Evolutionary conservation across 2,113 vertebrate genomes (phyloP).

Genomic region (Atherinomorus stipes): DNA sequence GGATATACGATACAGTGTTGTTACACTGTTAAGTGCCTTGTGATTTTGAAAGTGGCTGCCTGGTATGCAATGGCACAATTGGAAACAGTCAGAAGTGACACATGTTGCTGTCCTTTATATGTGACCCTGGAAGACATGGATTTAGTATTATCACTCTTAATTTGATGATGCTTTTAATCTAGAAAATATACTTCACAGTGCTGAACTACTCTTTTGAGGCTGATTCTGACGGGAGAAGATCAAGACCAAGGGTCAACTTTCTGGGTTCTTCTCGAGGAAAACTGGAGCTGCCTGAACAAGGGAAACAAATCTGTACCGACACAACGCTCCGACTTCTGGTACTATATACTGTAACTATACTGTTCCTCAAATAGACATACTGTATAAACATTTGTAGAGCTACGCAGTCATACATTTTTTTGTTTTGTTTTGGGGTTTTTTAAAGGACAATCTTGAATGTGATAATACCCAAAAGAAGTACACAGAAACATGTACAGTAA

Average conservation of each 20-base stretch:
- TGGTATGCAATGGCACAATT: not conserved
- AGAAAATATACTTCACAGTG: conserved; percentile 61
- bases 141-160: not conserved
- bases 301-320: conserved; percentile 78
- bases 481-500: no score
- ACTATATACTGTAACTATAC: conserved; percentile 29
- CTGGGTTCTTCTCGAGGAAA: conserved; percentile 66
- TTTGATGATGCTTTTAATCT: not conserved
- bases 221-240: conserved; percentile 81
- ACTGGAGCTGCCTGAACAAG: conserved; percentile 82
- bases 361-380: not conserved
- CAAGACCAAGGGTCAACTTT: conserved; percentile 84
- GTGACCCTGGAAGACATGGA: not conserved
- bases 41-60: not conserved
- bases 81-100: not conserved
- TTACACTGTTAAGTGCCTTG: not conserved
- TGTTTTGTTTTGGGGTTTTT: no score
- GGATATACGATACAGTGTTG: not conserved
- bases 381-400: not conserved
- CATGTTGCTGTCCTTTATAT: not conserved
- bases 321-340: conserved; percentile 85
- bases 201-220: conserved; percentile 84
- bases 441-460: no score
- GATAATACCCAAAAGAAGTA: no score
- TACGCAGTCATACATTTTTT: not conserved